A percentile compares a stretch with the other conserved stretches of the same genome.
Conservation (phyloP, 2,113 vertebrate genomes). For the Mesitornis unicolor region DNA sequence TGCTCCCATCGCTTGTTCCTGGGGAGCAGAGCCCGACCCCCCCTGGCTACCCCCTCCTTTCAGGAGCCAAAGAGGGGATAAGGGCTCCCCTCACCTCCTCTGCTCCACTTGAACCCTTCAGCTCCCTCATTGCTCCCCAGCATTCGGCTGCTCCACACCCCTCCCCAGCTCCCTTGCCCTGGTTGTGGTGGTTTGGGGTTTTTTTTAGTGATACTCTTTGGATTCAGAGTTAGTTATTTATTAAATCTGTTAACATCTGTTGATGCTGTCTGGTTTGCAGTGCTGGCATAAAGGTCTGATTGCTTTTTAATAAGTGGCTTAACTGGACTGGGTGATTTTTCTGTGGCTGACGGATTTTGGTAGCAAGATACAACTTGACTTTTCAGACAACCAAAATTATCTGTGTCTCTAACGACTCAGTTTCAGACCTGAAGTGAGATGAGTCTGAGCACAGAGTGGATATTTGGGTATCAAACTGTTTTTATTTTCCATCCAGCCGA, state of each 20-base stretch:
- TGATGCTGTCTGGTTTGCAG: background rate
- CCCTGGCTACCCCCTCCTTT: too few species aligned
- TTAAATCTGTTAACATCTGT: background rate
- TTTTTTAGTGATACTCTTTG: background rate
- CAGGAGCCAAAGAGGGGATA: too few species aligned
- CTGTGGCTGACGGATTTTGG: background rate
- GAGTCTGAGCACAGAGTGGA: background rate
- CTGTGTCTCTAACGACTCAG: background rate
- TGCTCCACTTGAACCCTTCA: too few species aligned
- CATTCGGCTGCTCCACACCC: too few species aligned
- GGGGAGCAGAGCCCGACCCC: too few species aligned
- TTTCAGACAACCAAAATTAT: background rate
- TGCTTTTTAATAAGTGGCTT: background rate
- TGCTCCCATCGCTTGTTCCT: too few species aligned
- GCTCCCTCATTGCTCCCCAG: too few species aligned
- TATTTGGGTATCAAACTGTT: background rate
- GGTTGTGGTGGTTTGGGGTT: background rate
- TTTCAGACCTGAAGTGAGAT: background rate
- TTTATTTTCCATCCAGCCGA: background rate
- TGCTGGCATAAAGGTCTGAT: background rate
- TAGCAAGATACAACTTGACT: background rate
- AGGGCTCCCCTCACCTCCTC: too few species aligned
- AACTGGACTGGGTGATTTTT: background rate
- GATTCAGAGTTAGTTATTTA: background rate
- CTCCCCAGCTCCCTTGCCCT: too few species aligned